A percentile compares a stretch with the other conserved stretches of the same genome.
These are phyloP conservation scores for Siniperca obscura DNA, from an alignment of 2,797 vertebrate genomes.

Conservation along the genomic window DNA sequence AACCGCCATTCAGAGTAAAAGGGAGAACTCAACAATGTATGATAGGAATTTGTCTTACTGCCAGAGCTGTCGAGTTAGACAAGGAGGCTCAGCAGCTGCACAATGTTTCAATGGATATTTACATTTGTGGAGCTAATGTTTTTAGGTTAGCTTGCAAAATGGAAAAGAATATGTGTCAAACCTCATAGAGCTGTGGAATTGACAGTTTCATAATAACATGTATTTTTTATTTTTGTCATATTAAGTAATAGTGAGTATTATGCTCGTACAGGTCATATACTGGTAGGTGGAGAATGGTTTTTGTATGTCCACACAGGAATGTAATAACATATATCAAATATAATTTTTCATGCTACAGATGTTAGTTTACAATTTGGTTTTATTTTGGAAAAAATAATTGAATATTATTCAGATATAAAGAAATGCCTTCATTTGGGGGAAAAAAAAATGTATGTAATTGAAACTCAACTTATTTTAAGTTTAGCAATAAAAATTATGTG, in stretches of 20 bases:
- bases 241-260: neutral
- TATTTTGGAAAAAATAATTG: neutral
- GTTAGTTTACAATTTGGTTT: neutral
- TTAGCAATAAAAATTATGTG: neutral
- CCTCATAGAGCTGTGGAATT: neutral
- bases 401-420: neutral
- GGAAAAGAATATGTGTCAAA: slow-evolving; percentile 9
- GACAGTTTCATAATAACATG: slow-evolving; percentile 7
- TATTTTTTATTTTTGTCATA: neutral
- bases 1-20: slow-evolving; percentile 65
- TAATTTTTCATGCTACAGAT: neutral
- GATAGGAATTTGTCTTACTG: slow-evolving; percentile 69
- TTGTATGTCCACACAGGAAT: neutral
- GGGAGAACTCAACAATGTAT: slow-evolving; percentile 66
- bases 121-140: slow-evolving; percentile 43
- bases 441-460: neutral
- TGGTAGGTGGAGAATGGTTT: neutral
- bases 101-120: slow-evolving; percentile 46
- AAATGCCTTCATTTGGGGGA: neutral
- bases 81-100: slow-evolving; percentile 52
- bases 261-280: neutral
- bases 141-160: slow-evolving; percentile 38
- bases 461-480: neutral
- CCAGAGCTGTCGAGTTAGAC: slow-evolving; percentile 66
- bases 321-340: neutral